These are phyloP conservation scores for Drosophila nigrodunni DNA, from an alignment of 1,140 invertebrate genomes.

Conservation along the genomic window DNA sequence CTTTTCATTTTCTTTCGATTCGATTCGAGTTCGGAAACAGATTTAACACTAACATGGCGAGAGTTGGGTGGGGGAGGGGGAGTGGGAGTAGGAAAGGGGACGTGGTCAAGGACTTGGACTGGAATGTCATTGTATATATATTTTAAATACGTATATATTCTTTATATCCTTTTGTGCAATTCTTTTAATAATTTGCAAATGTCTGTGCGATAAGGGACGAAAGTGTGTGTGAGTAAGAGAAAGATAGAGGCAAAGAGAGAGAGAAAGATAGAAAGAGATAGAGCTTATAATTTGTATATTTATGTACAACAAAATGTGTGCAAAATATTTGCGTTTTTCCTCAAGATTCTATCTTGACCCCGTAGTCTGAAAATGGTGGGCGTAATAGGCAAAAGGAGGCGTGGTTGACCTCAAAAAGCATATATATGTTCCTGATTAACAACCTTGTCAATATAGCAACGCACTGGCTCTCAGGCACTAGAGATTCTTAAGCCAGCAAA, in stretches of 20 bases:
- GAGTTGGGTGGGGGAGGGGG: not conserved
- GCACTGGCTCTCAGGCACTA: too few relatives aligned
- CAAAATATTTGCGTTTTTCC: constrained; percentile 49
- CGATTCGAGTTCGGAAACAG: not conserved
- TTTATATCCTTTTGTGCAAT: constrained; percentile 28
- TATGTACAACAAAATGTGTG: constrained; percentile 35
- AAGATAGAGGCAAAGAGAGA: not conserved
- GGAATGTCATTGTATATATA: constrained; percentile 18
- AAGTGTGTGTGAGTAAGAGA: constrained; percentile 4
- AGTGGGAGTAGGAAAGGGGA: not conserved
- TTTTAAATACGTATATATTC: constrained; percentile 13
- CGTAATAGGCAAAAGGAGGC: too few relatives aligned
- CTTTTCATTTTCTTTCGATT: too few relatives aligned
- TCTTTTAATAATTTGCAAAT: constrained; percentile 1
- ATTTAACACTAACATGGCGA: not conserved
- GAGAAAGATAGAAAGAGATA: not conserved
- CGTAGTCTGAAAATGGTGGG: too few relatives aligned
- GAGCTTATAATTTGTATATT: not conserved
- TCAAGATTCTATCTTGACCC: not conserved
- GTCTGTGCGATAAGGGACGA: constrained; percentile 10
- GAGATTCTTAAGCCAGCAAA: too few relatives aligned
- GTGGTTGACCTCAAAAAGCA: too few relatives aligned
- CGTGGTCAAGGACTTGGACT: not conserved
- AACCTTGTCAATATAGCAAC: too few relatives aligned
- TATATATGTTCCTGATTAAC: too few relatives aligned